phyloP scores from a whole-genome alignment of 2,888 invertebrate species.

The Suillia variegata region DNA sequence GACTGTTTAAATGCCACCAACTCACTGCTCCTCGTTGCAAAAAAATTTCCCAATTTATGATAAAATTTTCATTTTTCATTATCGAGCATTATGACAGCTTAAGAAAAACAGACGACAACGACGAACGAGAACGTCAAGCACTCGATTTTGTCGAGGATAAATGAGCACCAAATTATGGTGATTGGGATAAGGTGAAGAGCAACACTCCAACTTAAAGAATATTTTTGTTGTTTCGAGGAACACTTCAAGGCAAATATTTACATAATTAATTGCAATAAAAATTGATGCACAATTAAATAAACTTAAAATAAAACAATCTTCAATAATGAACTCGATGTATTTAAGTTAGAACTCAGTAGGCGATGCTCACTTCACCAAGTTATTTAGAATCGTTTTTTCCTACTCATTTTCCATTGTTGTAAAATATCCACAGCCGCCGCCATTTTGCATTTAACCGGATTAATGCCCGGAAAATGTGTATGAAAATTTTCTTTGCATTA shows the following conservation, averaged over 20 bases:
- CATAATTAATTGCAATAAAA: too few relatives aligned
- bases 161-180: conserved; percentile 32
- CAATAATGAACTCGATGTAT: too few relatives aligned
- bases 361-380: too few relatives aligned
- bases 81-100: conserved; percentile 53
- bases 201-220: too few relatives aligned
- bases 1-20: conserved; percentile 17
- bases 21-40: conserved; percentile 15
- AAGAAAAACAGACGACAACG: conserved; percentile 34
- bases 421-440: neutral
- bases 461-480: conserved; percentile 40
- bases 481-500: conserved; percentile 42
- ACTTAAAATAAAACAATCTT: too few relatives aligned
- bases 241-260: too few relatives aligned
- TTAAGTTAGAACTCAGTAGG: too few relatives aligned
- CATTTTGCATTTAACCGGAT: conserved; percentile 35
- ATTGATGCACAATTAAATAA: too few relatives aligned
- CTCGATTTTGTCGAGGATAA: conserved; percentile 30
- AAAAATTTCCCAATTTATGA: conserved; percentile 49
- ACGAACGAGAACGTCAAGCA: conserved; percentile 15
- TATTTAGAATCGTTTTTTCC: too few relatives aligned
- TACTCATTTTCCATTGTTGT: too few relatives aligned
- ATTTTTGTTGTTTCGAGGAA: too few relatives aligned
- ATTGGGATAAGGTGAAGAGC: conserved; percentile 29
- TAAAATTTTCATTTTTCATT: conserved; percentile 54